Conservation (phyloP, 2,113 vertebrate genomes). For the Ondatra zibethicus region DNA sequence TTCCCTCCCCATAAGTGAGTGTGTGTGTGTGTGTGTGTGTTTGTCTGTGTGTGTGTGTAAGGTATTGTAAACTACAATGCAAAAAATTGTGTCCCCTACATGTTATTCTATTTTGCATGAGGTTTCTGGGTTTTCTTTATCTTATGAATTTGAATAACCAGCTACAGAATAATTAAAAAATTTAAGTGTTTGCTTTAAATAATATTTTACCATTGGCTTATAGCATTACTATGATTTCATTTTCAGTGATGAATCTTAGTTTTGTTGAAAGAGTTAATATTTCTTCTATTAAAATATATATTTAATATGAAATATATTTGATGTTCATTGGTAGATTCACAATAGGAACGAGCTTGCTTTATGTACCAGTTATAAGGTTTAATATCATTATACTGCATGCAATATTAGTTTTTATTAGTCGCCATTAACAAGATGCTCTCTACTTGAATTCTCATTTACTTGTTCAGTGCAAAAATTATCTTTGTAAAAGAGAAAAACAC, state of each 20-base stretch:
- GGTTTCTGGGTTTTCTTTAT: not conserved
- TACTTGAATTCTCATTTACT: slow-evolving; percentile 90
- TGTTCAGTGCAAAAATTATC: slow-evolving; percentile 87
- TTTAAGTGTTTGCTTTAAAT: not conserved
- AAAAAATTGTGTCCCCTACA: not conserved
- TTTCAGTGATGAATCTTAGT: slow-evolving; percentile 46
- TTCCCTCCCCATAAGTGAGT: not conserved
- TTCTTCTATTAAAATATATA: slow-evolving; percentile 68
- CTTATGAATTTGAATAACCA: not conserved
- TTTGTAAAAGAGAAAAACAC: slow-evolving; percentile 88
- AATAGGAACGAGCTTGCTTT: slow-evolving; percentile 90
- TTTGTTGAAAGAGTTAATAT: slow-evolving; percentile 80
- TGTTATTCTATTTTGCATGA: not conserved
- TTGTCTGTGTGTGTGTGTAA: no score
- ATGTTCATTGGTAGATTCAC: slow-evolving; percentile 85
- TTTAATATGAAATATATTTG: slow-evolving; percentile 86
- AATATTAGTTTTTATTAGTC: slow-evolving; percentile 92
- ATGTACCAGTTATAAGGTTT: slow-evolving; percentile 91
- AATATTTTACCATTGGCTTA: not conserved
- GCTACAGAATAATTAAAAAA: not conserved
- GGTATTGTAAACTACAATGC: not conserved
- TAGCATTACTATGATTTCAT: slow-evolving; percentile 7
- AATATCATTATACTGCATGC: slow-evolving; percentile 92
- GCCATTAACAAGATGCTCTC: slow-evolving; percentile 90
- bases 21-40: no score